Conservation (phyloP, 2,797 vertebrate species). For the Scarus forsteni region DNA sequence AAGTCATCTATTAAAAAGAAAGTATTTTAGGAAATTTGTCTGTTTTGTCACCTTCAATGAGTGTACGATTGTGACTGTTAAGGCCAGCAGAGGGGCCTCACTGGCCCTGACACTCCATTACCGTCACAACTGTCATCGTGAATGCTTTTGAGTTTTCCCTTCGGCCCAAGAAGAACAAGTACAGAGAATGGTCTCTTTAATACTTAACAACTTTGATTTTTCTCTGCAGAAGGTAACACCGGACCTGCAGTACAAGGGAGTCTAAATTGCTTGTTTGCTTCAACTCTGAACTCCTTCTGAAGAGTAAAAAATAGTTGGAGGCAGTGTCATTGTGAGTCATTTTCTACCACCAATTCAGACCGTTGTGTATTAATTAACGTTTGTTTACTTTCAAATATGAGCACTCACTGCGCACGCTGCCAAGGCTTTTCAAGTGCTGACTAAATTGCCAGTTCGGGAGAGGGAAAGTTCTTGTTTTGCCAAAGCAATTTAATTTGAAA, state of each 20-base stretch:
- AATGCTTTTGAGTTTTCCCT: neutral
- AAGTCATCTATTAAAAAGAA: no score
- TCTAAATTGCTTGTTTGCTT: slow-evolving; percentile 3
- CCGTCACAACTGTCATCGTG: neutral
- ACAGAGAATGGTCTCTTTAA: neutral
- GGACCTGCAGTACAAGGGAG: neutral
- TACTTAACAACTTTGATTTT: neutral
- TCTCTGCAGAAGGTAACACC: neutral
- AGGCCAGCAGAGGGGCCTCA: no score
- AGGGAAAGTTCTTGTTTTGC: slow-evolving; percentile 38
- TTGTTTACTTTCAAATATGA: slow-evolving; percentile 57
- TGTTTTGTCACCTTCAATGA: no score
- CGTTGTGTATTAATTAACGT: slow-evolving; percentile 55
- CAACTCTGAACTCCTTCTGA: neutral
- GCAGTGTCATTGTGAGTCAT: neutral
- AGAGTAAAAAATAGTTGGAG: neutral
- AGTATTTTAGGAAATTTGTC: no score
- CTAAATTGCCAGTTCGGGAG: slow-evolving; percentile 48
- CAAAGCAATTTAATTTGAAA: slow-evolving; percentile 58
- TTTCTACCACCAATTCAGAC: slow-evolving; percentile 25
- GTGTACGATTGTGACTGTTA: no score
- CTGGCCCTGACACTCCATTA: neutral
- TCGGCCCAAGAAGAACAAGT: neutral
- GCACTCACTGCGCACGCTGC: slow-evolving; percentile 23
- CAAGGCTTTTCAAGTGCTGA: slow-evolving; percentile 49